Evolutionary conservation across 1,140 invertebrate genomes (phyloP).

Genomic region (Eupeodes corollae): DNA sequence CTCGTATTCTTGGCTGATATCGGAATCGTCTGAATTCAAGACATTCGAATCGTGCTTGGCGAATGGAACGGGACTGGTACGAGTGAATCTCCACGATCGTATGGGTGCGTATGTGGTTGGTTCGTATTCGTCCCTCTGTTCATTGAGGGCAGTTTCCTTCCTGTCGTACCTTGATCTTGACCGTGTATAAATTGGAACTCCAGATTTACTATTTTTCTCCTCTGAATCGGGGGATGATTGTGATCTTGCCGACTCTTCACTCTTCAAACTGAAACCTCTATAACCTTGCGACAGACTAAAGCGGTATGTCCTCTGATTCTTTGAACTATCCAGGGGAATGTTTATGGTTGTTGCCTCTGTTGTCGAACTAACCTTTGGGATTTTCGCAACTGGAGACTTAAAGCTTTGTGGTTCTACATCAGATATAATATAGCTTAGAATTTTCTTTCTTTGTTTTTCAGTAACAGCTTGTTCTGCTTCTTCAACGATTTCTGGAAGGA

Average conservation of each 20-base stretch:
- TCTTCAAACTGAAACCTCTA: too few relatives aligned
- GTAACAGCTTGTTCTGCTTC: conserved; percentile 5
- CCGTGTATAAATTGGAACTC: too few relatives aligned
- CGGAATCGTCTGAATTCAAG: neutral
- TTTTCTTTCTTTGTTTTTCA: conserved; percentile 12
- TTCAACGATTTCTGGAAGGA: neutral
- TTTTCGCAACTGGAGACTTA: conserved; percentile 7
- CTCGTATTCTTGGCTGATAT: neutral
- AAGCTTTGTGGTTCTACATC: conserved; percentile 32
- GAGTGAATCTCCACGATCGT: neutral
- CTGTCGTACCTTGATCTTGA: too few relatives aligned
- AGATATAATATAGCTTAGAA: conserved; percentile 26
- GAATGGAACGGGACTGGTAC: conserved; percentile 5
- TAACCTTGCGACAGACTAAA: neutral
- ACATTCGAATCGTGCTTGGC: conserved; percentile 8
- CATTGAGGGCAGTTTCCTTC: too few relatives aligned
- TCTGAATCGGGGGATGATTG: too few relatives aligned
- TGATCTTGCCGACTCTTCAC: too few relatives aligned
- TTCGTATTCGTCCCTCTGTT: neutral
- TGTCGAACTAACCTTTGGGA: neutral
- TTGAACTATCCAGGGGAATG: neutral
- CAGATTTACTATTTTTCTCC: too few relatives aligned
- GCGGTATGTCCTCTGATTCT: neutral
- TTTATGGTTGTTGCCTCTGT: neutral
- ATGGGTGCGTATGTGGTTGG: conserved; percentile 33